Base-by-base conservation (phyloP, 2,113 vertebrate species). In the Riparia riparia region DNA sequence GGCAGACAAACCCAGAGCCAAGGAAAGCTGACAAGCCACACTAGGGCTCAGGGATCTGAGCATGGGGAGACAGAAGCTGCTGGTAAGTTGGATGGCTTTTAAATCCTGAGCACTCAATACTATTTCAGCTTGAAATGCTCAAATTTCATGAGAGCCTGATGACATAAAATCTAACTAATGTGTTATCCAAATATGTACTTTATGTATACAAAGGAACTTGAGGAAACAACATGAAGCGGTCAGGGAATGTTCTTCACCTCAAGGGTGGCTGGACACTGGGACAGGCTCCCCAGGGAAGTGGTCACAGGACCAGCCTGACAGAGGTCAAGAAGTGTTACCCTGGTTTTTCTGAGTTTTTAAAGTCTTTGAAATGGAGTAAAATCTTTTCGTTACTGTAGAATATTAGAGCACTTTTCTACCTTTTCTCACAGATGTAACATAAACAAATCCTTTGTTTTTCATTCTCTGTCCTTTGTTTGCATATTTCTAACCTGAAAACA, bases 181-280 rank as follows among this genome's bases (percentile, higher is more conserved):
- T 5, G 15, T n/a, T 16, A 31, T 45, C 28, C n/a, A 72, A 72
- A 53, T 22, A 56, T 1, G 9, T 32, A 22, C 11, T 70, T 73
- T 20, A 21, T 26, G 21, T 50, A 15, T 13, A 19, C 2, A 56
- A 69, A n/a, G 28, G 41, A 70, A 17, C 41, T 63, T 8, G 13
- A 47, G 56, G 64, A 70, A 79, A 70, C 29, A 24, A n/a, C 64
- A n/a, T 8, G 5, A 19, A 5, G 4, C 12, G 29, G 15, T 20
- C 25, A 17, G 47, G 39, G 39, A 5, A 47, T 2, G 39, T 39
- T 70, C 39, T 10, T 39, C 15, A 32, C 18, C 15, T 28, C 0
- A 2, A 54, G 22, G 12, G 12, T 39, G 39, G 0, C 0, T 53
- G 73, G 41, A 28, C 18, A 63, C 9, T 39, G 28, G 15, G 7